These are phyloP conservation scores for Drosophila elegans DNA, from an alignment of 1,140 invertebrate species.

Conservation along the genomic window DNA sequence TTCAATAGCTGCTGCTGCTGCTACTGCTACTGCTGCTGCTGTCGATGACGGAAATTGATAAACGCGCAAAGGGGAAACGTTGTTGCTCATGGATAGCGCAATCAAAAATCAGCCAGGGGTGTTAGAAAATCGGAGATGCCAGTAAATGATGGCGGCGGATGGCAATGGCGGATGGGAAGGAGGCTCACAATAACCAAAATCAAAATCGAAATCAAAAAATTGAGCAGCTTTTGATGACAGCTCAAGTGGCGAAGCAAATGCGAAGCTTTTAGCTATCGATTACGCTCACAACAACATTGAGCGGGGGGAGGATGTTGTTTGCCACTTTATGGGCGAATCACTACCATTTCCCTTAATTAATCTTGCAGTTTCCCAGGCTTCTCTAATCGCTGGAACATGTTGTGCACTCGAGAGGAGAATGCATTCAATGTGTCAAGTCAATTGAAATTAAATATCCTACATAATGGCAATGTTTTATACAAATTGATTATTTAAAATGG, in stretches of 20 bases:
- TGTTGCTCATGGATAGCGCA: constrained; percentile 60
- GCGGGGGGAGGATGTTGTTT: background rate
- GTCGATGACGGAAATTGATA: constrained; percentile 82
- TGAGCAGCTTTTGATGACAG: constrained; percentile 83
- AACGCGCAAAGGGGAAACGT: constrained; percentile 74
- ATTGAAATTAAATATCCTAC: no score
- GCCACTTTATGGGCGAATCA: background rate
- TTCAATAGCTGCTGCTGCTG: constrained; percentile 16
- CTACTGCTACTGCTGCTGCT: constrained; percentile 26
- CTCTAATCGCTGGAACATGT: no score
- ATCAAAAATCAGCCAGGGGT: constrained; percentile 49
- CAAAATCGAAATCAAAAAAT: constrained; percentile 77
- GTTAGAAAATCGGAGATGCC: background rate
- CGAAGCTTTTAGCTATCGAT: constrained; percentile 58
- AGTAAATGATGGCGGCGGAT: background rate
- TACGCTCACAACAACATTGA: constrained; percentile 14
- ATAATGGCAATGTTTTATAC: no score
- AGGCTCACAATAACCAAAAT: constrained; percentile 39
- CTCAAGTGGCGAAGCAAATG: constrained; percentile 59
- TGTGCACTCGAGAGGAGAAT: no score
- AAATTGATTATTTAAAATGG: no score
- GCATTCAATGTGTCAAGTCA: no score
- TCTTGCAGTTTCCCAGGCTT: background rate
- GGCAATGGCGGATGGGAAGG: no score
- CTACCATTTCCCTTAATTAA: background rate